Conservation (phyloP, 2,797 vertebrate species). For the Ciconia nigra region DNA sequence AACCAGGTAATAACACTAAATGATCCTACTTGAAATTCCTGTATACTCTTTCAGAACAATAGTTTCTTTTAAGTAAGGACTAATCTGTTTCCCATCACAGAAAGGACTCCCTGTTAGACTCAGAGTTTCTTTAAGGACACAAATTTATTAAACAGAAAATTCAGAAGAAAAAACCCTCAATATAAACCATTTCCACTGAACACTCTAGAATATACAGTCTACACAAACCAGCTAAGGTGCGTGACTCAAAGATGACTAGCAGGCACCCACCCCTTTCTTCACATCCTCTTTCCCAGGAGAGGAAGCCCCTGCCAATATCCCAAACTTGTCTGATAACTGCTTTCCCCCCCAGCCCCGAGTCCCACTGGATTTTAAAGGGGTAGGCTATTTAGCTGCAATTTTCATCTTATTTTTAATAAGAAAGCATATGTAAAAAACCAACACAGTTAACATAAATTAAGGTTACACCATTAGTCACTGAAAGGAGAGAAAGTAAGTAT, state of each 20-base stretch:
- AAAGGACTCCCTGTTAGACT: neutral
- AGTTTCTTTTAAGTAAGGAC: neutral
- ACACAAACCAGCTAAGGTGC: fast-evolving
- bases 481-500: neutral
- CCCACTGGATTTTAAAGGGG: neutral
- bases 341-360: neutral
- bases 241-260: neutral
- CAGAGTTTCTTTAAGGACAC: neutral
- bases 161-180: neutral
- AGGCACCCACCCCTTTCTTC: neutral
- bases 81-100: neutral
- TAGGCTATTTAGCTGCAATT: neutral
- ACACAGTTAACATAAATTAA: neutral
- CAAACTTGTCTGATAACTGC: neutral
- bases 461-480: neutral
- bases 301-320: neutral
- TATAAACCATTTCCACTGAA: neutral
- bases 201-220: neutral
- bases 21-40: neutral
- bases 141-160: neutral
- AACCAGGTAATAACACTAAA: neutral
- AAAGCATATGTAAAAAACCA: neutral
- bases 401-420: neutral
- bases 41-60: neutral
- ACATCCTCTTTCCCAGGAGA: neutral